A percentile compares a stretch with the other conserved stretches of the same genome.
These are phyloP conservation scores for Eubucco bourcierii DNA, from an alignment of 2,113 vertebrate species.

Conservation along the genomic window DNA sequence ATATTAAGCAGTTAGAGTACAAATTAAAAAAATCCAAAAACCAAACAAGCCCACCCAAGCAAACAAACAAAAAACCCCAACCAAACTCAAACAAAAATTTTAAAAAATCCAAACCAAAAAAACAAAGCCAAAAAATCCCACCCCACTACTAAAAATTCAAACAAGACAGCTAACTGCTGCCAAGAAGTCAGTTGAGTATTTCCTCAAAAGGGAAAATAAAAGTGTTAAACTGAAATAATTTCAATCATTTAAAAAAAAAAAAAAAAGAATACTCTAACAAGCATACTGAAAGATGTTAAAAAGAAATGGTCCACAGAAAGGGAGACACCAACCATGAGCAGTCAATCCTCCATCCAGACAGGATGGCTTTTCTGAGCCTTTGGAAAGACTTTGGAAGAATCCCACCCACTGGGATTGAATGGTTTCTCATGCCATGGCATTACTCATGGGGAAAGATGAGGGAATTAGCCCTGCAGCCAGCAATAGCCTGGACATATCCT, in stretches of 20 bases:
- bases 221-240: conserved; percentile 19
- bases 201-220: conserved; percentile 71
- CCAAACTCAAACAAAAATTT: not conserved
- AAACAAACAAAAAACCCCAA: not conserved
- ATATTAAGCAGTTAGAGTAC: conserved; percentile 3
- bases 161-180: conserved; percentile 52
- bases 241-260: not conserved
- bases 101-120: not conserved
- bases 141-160: conserved; percentile 14
- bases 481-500: not conserved
- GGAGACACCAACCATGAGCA: not conserved
- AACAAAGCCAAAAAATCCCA: not conserved
- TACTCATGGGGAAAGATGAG: not conserved
- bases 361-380: conserved; percentile 9
- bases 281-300: not conserved
- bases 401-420: not conserved
- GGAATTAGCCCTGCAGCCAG: not conserved
- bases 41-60: not conserved
- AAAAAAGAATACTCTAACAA: not conserved
- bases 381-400: not conserved
- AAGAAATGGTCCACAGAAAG: conserved; percentile 23
- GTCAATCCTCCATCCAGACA: not conserved
- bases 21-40: not conserved
- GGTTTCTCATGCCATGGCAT: not conserved
- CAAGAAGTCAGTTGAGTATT: conserved; percentile 26